Evolutionary conservation across 2,888 invertebrate species (phyloP).

Genomic region (Tenthredo scrophulariae): DNA sequence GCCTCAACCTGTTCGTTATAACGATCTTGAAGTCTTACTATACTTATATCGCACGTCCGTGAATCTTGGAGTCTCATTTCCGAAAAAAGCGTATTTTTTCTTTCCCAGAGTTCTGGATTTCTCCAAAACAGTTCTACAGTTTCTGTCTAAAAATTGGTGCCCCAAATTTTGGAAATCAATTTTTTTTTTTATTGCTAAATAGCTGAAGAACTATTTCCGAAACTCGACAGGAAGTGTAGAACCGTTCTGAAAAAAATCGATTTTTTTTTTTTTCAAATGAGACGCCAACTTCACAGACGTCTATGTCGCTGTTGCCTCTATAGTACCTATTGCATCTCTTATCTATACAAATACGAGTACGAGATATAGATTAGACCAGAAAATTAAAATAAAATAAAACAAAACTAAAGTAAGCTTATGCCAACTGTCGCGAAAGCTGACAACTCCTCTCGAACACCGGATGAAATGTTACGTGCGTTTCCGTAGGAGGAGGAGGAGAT

Average conservation of each 20-base stretch:
- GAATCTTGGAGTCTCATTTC: no score
- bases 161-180: no score
- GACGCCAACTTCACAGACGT: no score
- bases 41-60: not conserved
- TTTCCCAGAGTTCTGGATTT: no score
- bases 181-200: no score
- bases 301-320: not conserved
- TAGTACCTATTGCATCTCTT: not conserved
- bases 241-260: no score
- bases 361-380: not conserved
- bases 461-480: slow-evolving; percentile 52
- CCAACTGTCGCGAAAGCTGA: slow-evolving; percentile 17
- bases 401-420: not conserved
- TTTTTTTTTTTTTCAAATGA: no score
- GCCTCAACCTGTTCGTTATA: slow-evolving; percentile 49
- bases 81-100: no score
- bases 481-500: slow-evolving; percentile 40
- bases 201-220: no score
- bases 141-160: no score
- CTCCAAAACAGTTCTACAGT: no score
- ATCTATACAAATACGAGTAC: not conserved
- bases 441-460: slow-evolving; percentile 40
- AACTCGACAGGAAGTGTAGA: no score
- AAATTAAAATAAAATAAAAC: not conserved
- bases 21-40: slow-evolving; percentile 3